phyloP scores from a whole-genome alignment of 1,140 invertebrate genomes.

The Melitaea cinxia region DNA sequence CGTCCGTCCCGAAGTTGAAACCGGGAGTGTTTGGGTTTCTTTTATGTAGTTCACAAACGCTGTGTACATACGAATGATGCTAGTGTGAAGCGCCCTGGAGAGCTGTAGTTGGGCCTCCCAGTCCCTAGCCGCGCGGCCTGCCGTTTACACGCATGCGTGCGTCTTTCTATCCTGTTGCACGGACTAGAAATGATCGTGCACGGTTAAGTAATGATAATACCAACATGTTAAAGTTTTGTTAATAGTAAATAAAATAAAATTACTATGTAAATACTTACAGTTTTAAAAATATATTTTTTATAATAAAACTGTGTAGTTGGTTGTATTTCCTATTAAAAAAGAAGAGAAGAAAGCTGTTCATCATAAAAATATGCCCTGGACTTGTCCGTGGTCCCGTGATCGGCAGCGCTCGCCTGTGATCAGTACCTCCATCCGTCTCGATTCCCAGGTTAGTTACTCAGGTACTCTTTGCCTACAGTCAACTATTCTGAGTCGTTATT shows the following conservation, averaged over 20 bases:
- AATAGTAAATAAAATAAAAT: neutral
- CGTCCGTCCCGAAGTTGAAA: slow-evolving; percentile 17
- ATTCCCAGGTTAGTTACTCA: slow-evolving; percentile 21
- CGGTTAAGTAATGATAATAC: neutral
- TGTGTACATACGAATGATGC: neutral
- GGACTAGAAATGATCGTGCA: slow-evolving; percentile 27
- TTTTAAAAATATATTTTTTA: neutral
- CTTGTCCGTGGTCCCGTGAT: slow-evolving; percentile 69
- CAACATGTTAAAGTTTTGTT: neutral
- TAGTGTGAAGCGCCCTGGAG: slow-evolving; percentile 15
- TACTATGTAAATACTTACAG: neutral
- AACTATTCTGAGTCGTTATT: neutral
- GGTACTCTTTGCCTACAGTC: neutral
- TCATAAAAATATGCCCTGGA: slow-evolving; percentile 62
- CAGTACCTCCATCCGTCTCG: slow-evolving; percentile 52
- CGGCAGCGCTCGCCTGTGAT: slow-evolving; percentile 54
- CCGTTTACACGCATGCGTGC: slow-evolving; percentile 63
- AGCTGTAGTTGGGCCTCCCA: slow-evolving; percentile 42
- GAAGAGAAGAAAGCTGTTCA: slow-evolving; percentile 11
- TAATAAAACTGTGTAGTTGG: slow-evolving; percentile 2
- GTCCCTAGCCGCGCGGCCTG: slow-evolving; percentile 55
- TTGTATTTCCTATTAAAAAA: neutral
- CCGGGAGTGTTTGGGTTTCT: slow-evolving; percentile 26
- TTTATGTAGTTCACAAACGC: slow-evolving; percentile 26
- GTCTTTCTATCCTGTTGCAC: slow-evolving; percentile 52